These are phyloP conservation scores for Lepidonotus clava DNA, from an alignment of 2,888 invertebrate genomes.

Conservation along the genomic window DNA sequence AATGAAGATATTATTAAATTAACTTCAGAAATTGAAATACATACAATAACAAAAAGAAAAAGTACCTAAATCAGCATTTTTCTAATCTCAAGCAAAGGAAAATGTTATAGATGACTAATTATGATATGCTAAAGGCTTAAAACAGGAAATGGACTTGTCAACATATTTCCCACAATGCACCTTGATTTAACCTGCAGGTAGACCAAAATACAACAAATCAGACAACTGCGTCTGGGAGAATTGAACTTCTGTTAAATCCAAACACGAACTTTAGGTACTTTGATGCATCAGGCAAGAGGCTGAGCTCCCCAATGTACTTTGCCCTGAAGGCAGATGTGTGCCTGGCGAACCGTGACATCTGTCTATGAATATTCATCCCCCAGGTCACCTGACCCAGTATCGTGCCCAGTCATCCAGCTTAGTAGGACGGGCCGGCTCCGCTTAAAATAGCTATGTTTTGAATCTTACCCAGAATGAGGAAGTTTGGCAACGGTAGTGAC, in stretches of 20 bases:
- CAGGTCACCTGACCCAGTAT: not conserved
- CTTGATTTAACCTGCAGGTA: not conserved
- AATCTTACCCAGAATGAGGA: no score
- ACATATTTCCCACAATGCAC: not conserved
- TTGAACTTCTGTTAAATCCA: not conserved
- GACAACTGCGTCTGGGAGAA: not conserved
- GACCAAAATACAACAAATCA: not conserved
- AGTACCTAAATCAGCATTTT: no score
- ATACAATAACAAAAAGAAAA: no score
- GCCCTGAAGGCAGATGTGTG: not conserved
- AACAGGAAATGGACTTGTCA: no score
- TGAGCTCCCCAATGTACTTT: not conserved
- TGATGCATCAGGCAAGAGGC: not conserved
- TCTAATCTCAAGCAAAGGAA: no score
- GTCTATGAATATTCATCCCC: slow-evolving; percentile 7
- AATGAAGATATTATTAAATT: no score
- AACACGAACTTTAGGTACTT: not conserved
- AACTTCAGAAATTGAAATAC: no score
- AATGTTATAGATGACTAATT: no score
- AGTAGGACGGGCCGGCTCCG: no score
- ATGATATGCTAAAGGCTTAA: no score
- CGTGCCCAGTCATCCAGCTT: not conserved
- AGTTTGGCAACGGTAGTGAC: no score
- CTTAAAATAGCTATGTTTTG: no score
- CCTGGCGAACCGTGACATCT: not conserved